These are phyloP conservation scores for Ditylenchus weischeri DNA, from an alignment of 2,888 invertebrate genomes.

Conservation along the genomic window DNA sequence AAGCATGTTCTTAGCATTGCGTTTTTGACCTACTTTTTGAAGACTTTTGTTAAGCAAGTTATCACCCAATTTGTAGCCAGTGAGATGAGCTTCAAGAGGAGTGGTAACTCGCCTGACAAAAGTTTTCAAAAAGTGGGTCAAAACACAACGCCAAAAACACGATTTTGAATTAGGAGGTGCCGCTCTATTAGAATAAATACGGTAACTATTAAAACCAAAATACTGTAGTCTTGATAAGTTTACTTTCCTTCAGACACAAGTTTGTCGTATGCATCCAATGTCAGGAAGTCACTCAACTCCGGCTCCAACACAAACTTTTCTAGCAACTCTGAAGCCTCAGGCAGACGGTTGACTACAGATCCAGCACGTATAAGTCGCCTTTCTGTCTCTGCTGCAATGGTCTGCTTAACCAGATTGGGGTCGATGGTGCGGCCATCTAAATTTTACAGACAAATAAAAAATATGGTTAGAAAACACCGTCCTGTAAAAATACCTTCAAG, in stretches of 20 bases:
- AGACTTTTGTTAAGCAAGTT: too few species aligned
- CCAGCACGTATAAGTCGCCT: conserved; percentile 51
- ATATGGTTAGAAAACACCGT: not conserved
- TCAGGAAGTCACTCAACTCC: conserved; percentile 70
- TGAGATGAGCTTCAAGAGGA: too few species aligned
- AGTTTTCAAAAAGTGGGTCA: too few species aligned
- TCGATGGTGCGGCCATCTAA: conserved; percentile 52
- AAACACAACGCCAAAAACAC: too few species aligned
- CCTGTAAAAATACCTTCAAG: conserved; percentile 43
- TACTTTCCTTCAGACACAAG: conserved; percentile 57
- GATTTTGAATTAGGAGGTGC: too few species aligned
- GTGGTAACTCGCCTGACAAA: too few species aligned
- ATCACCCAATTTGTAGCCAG: too few species aligned
- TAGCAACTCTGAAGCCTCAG: conserved; percentile 64
- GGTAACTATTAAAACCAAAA: too few species aligned
- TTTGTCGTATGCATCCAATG: conserved; percentile 58
- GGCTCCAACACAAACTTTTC: conserved; percentile 67
- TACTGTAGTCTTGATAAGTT: conserved; percentile 7
- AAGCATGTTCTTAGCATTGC: too few species aligned
- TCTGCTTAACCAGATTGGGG: conserved; percentile 58
- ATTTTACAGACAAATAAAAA: not conserved
- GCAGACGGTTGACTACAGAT: conserved; percentile 51
- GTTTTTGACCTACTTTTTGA: too few species aligned
- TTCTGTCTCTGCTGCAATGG: conserved; percentile 52
- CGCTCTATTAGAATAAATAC: too few species aligned